A percentile compares a stretch with the other conserved stretches of the same genome.
phyloP scores from a whole-genome alignment of 2,797 vertebrate species.

The Chelmon rostratus region DNA sequence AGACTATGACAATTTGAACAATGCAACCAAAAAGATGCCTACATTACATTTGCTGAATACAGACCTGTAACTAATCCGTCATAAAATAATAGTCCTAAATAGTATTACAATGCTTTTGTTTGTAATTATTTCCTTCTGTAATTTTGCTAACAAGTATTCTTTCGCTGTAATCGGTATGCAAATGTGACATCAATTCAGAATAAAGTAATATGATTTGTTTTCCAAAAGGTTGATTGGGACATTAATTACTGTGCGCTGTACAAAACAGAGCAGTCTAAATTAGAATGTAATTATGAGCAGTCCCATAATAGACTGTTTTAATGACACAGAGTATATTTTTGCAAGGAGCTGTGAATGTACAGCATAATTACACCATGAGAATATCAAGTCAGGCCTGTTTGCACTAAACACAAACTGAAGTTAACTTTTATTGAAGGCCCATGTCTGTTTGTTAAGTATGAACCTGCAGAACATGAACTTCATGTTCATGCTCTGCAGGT shows the following conservation, averaged over 20 bases:
- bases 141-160: slow-evolving; percentile 55
- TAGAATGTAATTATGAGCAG: slow-evolving; percentile 77
- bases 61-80: slow-evolving; percentile 30
- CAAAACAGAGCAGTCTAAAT: slow-evolving; percentile 76
- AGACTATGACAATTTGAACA: not conserved
- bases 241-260: slow-evolving; percentile 79
- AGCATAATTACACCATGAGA: slow-evolving; percentile 73
- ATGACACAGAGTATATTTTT: slow-evolving; percentile 76
- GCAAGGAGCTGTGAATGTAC: slow-evolving; percentile 65
- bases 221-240: slow-evolving; percentile 80
- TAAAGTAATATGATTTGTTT: slow-evolving; percentile 77
- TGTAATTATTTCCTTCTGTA: slow-evolving; percentile 59
- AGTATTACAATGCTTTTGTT: slow-evolving; percentile 47
- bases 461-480: not conserved
- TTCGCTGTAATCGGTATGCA: slow-evolving; percentile 74
- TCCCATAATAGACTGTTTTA: slow-evolving; percentile 76
- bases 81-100: slow-evolving; percentile 29
- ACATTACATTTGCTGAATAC: not conserved
- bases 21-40: not conserved
- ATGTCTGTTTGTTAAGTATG: not conserved
- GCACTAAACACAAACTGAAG: slow-evolving; percentile 53
- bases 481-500: too few species aligned
- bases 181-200: slow-evolving; percentile 77
- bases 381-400: slow-evolving; percentile 51
- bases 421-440: not conserved